These are phyloP conservation scores for Pantherophis vulpinus DNA, from an alignment of 2,797 vertebrate species.

Conservation along the genomic window DNA sequence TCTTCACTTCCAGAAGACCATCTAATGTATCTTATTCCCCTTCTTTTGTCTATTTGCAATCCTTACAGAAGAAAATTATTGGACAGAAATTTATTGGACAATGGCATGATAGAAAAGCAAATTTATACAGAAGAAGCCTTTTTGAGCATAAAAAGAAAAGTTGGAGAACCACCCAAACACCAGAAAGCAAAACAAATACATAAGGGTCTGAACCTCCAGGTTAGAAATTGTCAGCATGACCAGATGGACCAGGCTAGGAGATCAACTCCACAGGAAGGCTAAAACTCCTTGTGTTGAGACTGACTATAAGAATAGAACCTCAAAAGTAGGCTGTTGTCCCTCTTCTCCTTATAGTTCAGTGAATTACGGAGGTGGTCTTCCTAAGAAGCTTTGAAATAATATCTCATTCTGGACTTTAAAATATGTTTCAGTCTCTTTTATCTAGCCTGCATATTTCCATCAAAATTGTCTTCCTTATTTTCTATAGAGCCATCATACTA, in stretches of 20 bases:
- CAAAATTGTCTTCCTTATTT: background rate
- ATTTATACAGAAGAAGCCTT: background rate
- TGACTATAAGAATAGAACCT: background rate
- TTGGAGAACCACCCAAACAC: background rate
- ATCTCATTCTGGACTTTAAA: background rate
- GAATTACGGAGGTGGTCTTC: background rate
- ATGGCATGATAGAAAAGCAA: background rate
- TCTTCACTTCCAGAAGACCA: background rate
- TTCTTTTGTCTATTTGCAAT: background rate
- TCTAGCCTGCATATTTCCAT: background rate
- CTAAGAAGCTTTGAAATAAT: background rate
- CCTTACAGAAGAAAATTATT: background rate
- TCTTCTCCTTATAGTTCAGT: background rate
- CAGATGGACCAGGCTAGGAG: background rate
- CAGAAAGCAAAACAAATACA: background rate
- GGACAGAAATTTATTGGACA: background rate
- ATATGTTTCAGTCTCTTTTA: background rate
- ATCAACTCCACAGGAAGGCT: background rate
- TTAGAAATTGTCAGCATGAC: background rate
- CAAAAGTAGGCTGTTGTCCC: background rate
- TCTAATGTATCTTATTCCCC: background rate
- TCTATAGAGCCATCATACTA: background rate
- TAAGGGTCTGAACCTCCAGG: background rate
- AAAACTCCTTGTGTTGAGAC: background rate
- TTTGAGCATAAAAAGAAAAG: background rate